Evolutionary conservation across 2,888 invertebrate species (phyloP), one percentile per base, ranked within the genome.

Genomic region (Phragmatobia fuliginosa): DNA sequence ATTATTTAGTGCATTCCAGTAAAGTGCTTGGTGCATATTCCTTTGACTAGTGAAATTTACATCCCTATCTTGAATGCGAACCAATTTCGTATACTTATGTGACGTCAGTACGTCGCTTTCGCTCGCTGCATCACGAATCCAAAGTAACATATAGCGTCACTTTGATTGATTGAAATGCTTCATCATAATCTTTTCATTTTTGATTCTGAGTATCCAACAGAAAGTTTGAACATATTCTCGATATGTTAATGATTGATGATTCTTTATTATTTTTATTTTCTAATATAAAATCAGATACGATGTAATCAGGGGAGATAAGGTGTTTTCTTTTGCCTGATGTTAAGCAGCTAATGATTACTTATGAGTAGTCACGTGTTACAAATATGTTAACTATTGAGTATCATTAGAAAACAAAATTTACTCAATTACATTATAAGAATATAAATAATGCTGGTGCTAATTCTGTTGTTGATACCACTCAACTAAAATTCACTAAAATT

Each of bases 101-200:
- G 64, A 69, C 59, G 73, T 70, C 76, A 75, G 74, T 70, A 71
- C 63, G 56, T 52, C 71, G 61, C 67, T 60, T 56, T 60, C 62
- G 66, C 52, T 38, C 61, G 32, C 61, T 56, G 45, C 60, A 62
- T 62, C 71, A 59, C 68, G 71, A 71, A 65, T 66, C 67, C 66
- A 68, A 75, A 76, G 68, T 72, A 75, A 62, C 67, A 76, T 70
- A 61, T 64, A 32, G 56, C 21, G 49, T 49, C 68, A 69, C 33
- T n/a, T 65, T 79, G 79, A 81, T 81, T 81, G 79, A 78, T 80
- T 79, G 79, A 71, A 72, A 70, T 70, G 70, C 68, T 72, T 76
- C 64, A 69, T 68, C 71, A 63, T 70, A 74, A 62, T 73, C 41
- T 71, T 69, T 70, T 73, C 74, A 75, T 76, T 70, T 72, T 70